phyloP scores from a whole-genome alignment of 2,888 invertebrate species.

The Acleris laterana region DNA sequence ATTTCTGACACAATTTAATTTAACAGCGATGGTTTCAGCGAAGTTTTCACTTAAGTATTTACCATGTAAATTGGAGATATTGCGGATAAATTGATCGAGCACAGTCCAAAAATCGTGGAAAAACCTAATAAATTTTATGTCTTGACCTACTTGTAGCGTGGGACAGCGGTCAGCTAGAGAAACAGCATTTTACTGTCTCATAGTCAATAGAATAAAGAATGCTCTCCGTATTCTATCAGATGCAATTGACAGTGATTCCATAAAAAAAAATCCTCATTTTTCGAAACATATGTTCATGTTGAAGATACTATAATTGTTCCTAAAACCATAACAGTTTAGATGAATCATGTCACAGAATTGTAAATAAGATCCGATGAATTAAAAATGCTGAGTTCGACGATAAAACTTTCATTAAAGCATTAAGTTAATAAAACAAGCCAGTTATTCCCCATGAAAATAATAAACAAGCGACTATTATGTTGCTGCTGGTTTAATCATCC shows the following conservation, averaged over 20 bases:
- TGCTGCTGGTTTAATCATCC: conserved; percentile 16
- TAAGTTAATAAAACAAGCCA: not conserved
- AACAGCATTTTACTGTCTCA: conserved; percentile 15
- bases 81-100: conserved; percentile 14
- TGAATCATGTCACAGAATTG: not conserved
- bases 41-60: not conserved
- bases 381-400: not conserved
- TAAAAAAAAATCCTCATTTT: no score
- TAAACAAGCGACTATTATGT: conserved; percentile 4
- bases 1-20: conserved; percentile 2
- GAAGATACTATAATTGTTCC: not conserved
- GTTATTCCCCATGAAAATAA: conserved; percentile 4
- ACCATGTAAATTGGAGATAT: conserved; percentile 4
- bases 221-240: conserved; percentile 9
- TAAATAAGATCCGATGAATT: not conserved
- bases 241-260: not conserved
- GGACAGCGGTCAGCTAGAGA: conserved; percentile 9
- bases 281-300: no score
- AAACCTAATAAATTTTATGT: conserved; percentile 30
- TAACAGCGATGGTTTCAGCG: conserved; percentile 2
- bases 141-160: conserved; percentile 26
- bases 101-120: conserved; percentile 24
- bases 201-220: conserved; percentile 25
- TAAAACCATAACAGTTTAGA: not conserved
- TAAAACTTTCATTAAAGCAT: not conserved